Conservation (phyloP, 92 coral and sea anemone genomes). For the Epizoanthus scotinus region DNA sequence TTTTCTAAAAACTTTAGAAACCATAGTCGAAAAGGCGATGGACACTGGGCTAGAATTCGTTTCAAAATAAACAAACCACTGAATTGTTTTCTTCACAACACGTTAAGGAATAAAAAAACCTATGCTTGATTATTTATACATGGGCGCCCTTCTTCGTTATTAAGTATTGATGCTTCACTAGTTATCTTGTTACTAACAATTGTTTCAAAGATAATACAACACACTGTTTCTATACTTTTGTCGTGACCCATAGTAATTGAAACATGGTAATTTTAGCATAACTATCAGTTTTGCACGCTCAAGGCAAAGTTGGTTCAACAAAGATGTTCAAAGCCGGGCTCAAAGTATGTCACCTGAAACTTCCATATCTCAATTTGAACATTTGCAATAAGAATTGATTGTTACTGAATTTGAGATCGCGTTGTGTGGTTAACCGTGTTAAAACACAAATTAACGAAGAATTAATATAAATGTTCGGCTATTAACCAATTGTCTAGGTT, state of each 20-base stretch:
- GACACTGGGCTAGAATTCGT: background rate
- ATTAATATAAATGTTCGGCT: conserved; percentile 19
- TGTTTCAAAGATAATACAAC: conserved; percentile 29
- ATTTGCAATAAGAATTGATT: conserved; percentile 8
- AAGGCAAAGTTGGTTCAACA: background rate
- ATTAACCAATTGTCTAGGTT: conserved; percentile 33
- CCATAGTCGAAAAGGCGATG: background rate
- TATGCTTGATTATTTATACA: background rate
- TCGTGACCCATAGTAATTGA: background rate
- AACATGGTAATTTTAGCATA: background rate
- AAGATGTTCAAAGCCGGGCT: background rate
- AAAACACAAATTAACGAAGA: conserved; percentile 33
- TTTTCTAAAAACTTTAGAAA: background rate
- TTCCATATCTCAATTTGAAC: background rate
- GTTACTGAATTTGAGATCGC: conserved; percentile 2
- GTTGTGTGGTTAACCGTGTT: conserved; percentile 38
- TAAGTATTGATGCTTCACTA: conserved; percentile 22
- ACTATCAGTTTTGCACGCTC: background rate
- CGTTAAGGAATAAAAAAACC: conserved; percentile 14
- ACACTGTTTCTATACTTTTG: conserved; percentile 13
- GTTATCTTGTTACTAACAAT: conserved; percentile 17
- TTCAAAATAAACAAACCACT: conserved; percentile 15
- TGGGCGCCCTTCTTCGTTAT: background rate
- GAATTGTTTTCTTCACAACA: background rate
- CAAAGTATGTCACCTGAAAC: background rate